Conservation (phyloP, 2,888 invertebrate species). For the Lymantria monacha region DNA sequence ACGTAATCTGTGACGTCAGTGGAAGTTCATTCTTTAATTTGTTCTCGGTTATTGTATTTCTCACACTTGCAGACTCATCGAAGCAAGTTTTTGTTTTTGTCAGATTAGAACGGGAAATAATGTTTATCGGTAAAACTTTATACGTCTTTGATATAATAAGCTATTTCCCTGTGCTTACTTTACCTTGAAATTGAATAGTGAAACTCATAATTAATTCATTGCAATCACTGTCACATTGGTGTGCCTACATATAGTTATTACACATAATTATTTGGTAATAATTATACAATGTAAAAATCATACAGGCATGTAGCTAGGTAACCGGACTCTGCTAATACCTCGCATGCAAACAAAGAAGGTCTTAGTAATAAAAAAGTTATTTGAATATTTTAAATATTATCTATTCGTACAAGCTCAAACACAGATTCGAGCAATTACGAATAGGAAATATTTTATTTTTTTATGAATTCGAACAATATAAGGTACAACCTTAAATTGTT, state of each 20-base stretch:
- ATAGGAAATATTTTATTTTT: no score
- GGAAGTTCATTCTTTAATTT: conserved; percentile 7
- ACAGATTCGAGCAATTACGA: no score
- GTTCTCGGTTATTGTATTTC: conserved; percentile 6
- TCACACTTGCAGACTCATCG: not conserved
- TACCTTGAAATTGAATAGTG: not conserved
- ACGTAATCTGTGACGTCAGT: conserved; percentile 22
- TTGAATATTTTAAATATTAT: no score
- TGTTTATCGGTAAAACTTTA: not conserved
- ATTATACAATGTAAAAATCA: no score
- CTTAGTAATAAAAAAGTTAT: no score
- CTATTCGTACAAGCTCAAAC: no score
- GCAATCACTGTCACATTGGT: not conserved
- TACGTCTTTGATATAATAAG: not conserved
- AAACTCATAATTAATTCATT: not conserved
- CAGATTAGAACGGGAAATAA: not conserved
- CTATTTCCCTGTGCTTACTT: not conserved
- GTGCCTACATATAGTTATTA: not conserved
- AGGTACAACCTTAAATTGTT: no score
- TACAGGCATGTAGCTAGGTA: no score
- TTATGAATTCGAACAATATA: no score
- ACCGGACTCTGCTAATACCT: no score
- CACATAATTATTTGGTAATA: no score
- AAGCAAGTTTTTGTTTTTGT: not conserved
- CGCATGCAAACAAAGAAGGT: no score